Base-by-base conservation (phyloP, 2,797 vertebrate genomes). In the Tarsius wallacei region DNA sequence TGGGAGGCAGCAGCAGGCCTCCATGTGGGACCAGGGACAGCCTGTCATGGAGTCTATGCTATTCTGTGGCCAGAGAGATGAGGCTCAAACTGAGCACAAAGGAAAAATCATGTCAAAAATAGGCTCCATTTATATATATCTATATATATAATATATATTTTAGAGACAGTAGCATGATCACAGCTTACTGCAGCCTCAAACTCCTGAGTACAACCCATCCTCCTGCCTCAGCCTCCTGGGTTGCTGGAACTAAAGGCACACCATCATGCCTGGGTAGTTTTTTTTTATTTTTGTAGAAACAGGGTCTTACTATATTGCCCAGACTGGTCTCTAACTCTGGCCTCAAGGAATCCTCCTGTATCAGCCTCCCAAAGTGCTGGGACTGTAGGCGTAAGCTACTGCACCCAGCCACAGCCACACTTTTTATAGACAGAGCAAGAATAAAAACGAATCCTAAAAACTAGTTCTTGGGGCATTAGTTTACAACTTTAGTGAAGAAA, bases 401-500 rank as follows among this genome's bases (percentile, higher is more conserved):
- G 42, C 42, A 42, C 42, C 42, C 42, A 42, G 42, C 42, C 42
- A 42, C 42, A 42, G 42, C 4, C 42, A 42, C 42, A 42, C 80
- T 7, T 51, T 87, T 36, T 42, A 73, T 66, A 68, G 63, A 70
- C 8, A 49, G 42, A 74, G 28, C 55, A 85, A 33, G 49, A 94
- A 93, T 63, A 83, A 94, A 76, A 80, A 87, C n/a, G 66, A 93
- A 95, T 85, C 53, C 61, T 92, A 22, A 78, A 96, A 87, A 87
- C 5, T 63, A 14, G 47, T 86, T 57, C 77, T 49, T 80, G 31
- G 6, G 4, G 12, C 42, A 95, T 59, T 93, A 64, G 53, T 90
- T 97, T 90, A 97, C 8, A 89, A 83, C 82, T 71, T 85, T n/a
- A 94, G 8, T 64, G 57, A 74, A 81, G 76, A 96, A 92, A 66